A percentile compares a stretch with the other conserved stretches of the same genome.
These are phyloP conservation scores for Drosophila kokeensis DNA, from an alignment of 2,888 invertebrate genomes.

Conservation along the genomic window DNA sequence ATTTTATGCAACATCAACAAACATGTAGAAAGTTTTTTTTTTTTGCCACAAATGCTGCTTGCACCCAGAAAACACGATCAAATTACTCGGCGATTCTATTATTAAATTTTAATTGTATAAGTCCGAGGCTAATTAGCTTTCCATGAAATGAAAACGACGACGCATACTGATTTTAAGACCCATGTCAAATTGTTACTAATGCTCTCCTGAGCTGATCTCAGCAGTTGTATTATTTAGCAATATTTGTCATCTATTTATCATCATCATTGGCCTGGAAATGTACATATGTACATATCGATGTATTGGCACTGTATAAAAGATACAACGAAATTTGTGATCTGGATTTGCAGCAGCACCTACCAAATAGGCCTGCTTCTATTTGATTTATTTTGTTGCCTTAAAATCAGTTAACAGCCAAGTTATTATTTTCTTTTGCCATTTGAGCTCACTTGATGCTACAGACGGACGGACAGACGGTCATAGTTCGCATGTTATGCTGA, in stretches of 20 bases:
- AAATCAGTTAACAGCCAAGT: neutral
- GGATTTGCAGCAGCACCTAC: neutral
- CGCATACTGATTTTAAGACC: neutral
- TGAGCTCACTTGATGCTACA: no score
- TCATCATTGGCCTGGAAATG: neutral
- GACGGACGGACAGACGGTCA: neutral
- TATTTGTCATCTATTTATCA: neutral
- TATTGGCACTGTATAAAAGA: neutral
- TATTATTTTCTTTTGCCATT: neutral
- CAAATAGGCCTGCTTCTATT: neutral
- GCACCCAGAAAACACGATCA: neutral
- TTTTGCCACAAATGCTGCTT: neutral
- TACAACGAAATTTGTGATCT: neutral
- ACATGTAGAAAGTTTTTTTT: neutral
- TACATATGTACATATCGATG: neutral
- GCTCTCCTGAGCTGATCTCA: neutral
- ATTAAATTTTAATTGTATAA: neutral
- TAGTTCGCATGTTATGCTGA: conserved; percentile 1
- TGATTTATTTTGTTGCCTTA: neutral
- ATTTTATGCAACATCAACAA: neutral
- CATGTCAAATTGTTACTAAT: neutral
- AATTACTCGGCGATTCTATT: neutral
- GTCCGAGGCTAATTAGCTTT: neutral
- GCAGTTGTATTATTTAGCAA: neutral
- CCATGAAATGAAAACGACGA: neutral